Percentiles rank a stretch among this genome's conserved stretches.
phyloP scores from a whole-genome alignment of 1,140 invertebrate genomes.

The Psilanteris sp. region DNA sequence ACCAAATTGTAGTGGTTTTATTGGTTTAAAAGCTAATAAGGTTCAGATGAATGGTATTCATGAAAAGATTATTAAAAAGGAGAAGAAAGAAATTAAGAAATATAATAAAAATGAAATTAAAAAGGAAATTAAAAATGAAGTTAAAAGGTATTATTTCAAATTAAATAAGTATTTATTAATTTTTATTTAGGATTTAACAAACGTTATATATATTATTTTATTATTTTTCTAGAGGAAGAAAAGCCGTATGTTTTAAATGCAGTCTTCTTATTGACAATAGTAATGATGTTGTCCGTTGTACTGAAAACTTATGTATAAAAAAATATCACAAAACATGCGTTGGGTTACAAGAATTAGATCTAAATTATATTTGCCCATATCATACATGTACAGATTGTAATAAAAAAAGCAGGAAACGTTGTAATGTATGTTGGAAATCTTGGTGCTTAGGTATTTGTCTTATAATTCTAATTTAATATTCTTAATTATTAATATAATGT shows the following conservation, averaged over 20 bases:
- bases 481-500: too few relatives aligned
- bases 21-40: conserved; percentile 46
- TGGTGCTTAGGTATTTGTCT: conserved; percentile 36
- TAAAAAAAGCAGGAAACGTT: conserved; percentile 12
- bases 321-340: conserved; percentile 38
- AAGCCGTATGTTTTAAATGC: conserved; percentile 21
- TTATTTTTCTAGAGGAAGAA: conserved; percentile 35
- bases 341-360: background rate
- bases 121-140: background rate
- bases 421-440: conserved; percentile 16
- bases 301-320: conserved; percentile 14
- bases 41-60: conserved; percentile 26
- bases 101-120: background rate
- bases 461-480: background rate
- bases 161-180: too few relatives aligned
- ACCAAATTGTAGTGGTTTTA: conserved; percentile 84
- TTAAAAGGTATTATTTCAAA: background rate
- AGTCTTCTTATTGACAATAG: conserved; percentile 1
- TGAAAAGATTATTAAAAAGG: conserved; percentile 43
- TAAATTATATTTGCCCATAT: conserved; percentile 25
- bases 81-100: conserved; percentile 1
- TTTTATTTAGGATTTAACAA: too few relatives aligned
- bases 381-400: conserved; percentile 33
- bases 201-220: background rate
- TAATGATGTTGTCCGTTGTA: conserved; percentile 11